phyloP scores from a whole-genome alignment of 2,797 vertebrate species.

The Ctenosaura bakeri region DNA sequence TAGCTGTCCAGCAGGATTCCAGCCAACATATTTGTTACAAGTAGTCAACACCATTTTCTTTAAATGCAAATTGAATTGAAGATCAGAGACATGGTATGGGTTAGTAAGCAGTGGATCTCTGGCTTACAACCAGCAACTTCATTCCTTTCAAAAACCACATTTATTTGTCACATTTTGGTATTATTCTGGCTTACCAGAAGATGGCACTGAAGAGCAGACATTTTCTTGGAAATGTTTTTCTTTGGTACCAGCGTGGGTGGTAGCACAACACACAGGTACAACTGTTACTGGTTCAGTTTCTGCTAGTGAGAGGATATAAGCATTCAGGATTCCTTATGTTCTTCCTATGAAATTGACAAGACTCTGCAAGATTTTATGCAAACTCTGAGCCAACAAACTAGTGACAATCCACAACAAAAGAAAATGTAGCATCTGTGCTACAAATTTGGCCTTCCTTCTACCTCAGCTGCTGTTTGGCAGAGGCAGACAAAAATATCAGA shows the following conservation, averaged over 20 bases:
- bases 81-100: not conserved
- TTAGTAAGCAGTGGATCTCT: not conserved
- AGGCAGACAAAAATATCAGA: conserved; percentile 15
- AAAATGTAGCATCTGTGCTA: not conserved
- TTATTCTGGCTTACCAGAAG: conserved; percentile 38
- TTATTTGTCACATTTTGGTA: not conserved
- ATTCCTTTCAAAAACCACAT: not conserved
- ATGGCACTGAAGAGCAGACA: conserved; percentile 37
- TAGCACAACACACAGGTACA: conserved; percentile 18
- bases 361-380: not conserved
- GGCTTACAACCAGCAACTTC: not conserved
- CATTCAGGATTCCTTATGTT: conserved; percentile 16
- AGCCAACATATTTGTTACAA: not conserved
- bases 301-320: not conserved
- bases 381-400: not conserved
- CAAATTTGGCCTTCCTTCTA: not conserved
- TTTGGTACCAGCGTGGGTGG: not conserved
- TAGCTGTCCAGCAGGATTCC: too few relatives aligned
- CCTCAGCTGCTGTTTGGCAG: not conserved
- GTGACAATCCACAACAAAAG: not conserved
- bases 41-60: not conserved
- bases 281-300: conserved; percentile 2
- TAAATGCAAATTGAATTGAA: not conserved
- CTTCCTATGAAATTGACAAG: not conserved
- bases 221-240: conserved; percentile 8